phyloP scores from a whole-genome alignment of 1,140 invertebrate species.

The Rhopalosiphum padi region DNA sequence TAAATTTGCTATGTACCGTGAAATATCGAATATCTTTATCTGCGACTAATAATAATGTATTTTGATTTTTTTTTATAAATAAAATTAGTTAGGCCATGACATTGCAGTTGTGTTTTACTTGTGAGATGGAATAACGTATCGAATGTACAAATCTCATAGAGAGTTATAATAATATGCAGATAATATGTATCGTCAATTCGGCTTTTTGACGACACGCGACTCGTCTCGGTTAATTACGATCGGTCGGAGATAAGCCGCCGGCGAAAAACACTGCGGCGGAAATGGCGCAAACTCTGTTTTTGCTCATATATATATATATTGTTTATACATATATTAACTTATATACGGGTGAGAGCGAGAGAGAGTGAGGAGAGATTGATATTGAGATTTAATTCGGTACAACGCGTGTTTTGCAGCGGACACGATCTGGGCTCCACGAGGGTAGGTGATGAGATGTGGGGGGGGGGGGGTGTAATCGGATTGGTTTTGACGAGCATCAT shows the following conservation, averaged over 20 bases:
- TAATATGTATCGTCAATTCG: background rate
- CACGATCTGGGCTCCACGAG: background rate
- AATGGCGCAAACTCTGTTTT: background rate
- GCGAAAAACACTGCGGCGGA: background rate
- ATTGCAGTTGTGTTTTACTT: too few species aligned
- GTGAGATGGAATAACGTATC: background rate
- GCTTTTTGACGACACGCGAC: background rate
- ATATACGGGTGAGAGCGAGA: too few species aligned
- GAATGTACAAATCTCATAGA: background rate
- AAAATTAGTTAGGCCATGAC: background rate
- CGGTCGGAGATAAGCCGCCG: background rate
- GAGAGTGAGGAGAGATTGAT: background rate
- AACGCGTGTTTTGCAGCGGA: background rate
- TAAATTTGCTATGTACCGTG: background rate
- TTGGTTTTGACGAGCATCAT: conserved; percentile 38
- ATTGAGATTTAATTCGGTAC: conserved; percentile 8
- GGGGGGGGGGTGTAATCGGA: conserved; percentile 25
- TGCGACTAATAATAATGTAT: background rate
- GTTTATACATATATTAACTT: background rate
- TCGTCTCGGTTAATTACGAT: conserved; percentile 1
- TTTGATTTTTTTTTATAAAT: background rate
- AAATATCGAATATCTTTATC: background rate
- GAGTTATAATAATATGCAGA: background rate
- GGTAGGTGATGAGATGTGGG: background rate
- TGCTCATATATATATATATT: background rate